Percentiles rank a stretch among this genome's conserved stretches.
Conservation (phyloP, 2,888 invertebrate genomes). For the Unio pictorum region DNA sequence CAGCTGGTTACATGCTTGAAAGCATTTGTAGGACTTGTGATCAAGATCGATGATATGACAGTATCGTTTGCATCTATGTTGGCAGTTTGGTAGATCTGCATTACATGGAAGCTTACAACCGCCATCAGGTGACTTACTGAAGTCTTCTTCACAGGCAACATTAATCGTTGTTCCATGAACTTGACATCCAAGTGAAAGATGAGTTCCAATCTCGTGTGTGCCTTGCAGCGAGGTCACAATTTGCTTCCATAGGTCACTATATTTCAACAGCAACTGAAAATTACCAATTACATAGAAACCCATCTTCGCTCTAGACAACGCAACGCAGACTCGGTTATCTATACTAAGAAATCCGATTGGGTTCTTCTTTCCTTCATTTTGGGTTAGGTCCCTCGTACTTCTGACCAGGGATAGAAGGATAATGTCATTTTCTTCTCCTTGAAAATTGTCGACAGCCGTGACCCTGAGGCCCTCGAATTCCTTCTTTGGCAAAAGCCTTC, state of each 20-base stretch:
- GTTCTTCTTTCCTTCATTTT: not conserved
- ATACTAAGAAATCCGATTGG: slow-evolving; percentile 64
- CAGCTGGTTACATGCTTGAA: slow-evolving; percentile 7
- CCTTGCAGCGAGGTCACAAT: slow-evolving; percentile 32
- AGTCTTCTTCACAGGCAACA: slow-evolving; percentile 32
- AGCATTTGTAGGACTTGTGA: slow-evolving; percentile 11
- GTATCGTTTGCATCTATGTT: slow-evolving; percentile 24
- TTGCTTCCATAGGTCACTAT: slow-evolving; percentile 37
- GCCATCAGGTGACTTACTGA: slow-evolving; percentile 45
- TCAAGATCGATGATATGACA: slow-evolving; percentile 16
- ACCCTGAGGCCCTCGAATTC: slow-evolving; percentile 50
- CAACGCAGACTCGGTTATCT: slow-evolving; percentile 68
- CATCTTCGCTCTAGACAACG: slow-evolving; percentile 67
- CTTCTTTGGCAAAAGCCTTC: slow-evolving; percentile 42
- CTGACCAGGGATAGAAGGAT: slow-evolving; percentile 69
- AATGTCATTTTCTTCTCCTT: slow-evolving; percentile 71
- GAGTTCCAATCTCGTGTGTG: slow-evolving; percentile 16
- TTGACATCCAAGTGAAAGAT: slow-evolving; percentile 46
- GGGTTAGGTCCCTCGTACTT: slow-evolving; percentile 44
- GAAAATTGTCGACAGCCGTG: slow-evolving; percentile 66
- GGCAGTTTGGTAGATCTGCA: slow-evolving; percentile 23
- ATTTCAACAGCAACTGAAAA: slow-evolving; percentile 34
- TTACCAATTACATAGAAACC: slow-evolving; percentile 70
- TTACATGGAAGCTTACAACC: slow-evolving; percentile 53
- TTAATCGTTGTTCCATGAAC: slow-evolving; percentile 40